Conservation (phyloP, 1,140 invertebrate species). For the Gerris buenoi region DNA sequence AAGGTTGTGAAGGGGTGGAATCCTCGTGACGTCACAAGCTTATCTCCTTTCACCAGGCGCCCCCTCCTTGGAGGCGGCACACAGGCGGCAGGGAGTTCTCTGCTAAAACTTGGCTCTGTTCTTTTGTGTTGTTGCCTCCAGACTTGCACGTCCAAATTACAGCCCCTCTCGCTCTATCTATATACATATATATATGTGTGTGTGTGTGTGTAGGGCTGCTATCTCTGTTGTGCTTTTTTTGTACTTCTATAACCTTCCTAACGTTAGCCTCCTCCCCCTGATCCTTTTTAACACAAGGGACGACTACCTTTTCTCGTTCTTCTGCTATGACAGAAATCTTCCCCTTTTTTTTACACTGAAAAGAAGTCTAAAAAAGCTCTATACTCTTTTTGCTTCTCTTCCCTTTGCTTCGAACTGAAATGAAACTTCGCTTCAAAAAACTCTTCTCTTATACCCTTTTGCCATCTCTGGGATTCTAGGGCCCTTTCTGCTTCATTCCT, state of each 20-base stretch:
- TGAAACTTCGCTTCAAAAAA: neutral
- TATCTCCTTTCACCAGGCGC: neutral
- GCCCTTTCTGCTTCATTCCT: neutral
- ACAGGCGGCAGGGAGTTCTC: neutral
- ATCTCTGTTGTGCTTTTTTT: neutral
- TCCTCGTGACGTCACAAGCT: neutral
- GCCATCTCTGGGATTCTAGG: neutral
- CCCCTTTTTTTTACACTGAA: neutral
- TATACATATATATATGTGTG: too few species aligned
- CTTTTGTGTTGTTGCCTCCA: neutral
- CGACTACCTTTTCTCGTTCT: too few species aligned
- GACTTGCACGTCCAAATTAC: neutral
- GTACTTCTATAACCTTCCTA: neutral
- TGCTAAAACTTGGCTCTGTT: neutral
- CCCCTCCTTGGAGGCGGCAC: neutral
- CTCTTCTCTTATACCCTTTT: neutral
- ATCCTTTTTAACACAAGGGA: too few species aligned
- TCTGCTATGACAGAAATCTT: neutral
- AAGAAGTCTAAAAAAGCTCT: neutral
- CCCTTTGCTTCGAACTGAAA: neutral
- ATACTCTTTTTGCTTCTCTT: too few species aligned
- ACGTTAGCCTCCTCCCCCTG: neutral
- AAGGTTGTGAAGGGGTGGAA: too few species aligned
- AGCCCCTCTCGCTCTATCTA: neutral
- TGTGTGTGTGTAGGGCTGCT: neutral